Evolutionary conservation across 2,797 vertebrate genomes (phyloP), one percentile per base, ranked within the genome.

Genomic region (Pantherophis alleghaniensis): DNA sequence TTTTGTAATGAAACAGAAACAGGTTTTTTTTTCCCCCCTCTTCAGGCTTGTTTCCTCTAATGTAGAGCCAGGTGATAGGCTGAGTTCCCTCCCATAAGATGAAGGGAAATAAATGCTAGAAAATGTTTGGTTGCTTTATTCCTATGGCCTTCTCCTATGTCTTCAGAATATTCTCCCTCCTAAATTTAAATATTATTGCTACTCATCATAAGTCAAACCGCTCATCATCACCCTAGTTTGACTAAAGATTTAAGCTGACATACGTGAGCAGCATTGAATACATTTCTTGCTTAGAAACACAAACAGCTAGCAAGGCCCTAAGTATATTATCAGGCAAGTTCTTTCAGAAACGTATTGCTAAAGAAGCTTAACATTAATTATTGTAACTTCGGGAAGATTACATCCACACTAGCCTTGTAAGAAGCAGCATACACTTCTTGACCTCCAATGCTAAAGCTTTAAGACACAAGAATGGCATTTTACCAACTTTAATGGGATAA

Each of bases 321-420:
- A 99, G 98, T 99, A 98, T 99, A 99, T 99, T 99, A 99, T 99
- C 99, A 98, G 98, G 97, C 98, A 98, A 97, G 98, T 99, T 99
- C 99, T 99, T 99, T 99, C 98, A 99, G 98, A 98, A 99, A 99
- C 98, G 98, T 98, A 98, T 99, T 99, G 99, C 98, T 98, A 99
- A 99, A 99, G 99, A 99, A 99, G 99, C 99, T 99, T 99, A 99
- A 99, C 99, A 99, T 99, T 99, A 99, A 99, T 99, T 99, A 99
- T 99, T 99, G 99, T 99, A 99, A 99, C 98, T 99, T 99, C 98
- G 98, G 98, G 98, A 98, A 99, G 99, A 99, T 99, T 99, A 99
- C 99, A 99, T 99, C 98, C 98, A 97, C 97, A 98, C 98, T 98
- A 98, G 98, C 98, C 99, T 99, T 99, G 99, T 99, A 99, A 99